These are phyloP conservation scores for Aporrectodea caliginosa DNA, from an alignment of 1,140 invertebrate species.

Conservation along the genomic window DNA sequence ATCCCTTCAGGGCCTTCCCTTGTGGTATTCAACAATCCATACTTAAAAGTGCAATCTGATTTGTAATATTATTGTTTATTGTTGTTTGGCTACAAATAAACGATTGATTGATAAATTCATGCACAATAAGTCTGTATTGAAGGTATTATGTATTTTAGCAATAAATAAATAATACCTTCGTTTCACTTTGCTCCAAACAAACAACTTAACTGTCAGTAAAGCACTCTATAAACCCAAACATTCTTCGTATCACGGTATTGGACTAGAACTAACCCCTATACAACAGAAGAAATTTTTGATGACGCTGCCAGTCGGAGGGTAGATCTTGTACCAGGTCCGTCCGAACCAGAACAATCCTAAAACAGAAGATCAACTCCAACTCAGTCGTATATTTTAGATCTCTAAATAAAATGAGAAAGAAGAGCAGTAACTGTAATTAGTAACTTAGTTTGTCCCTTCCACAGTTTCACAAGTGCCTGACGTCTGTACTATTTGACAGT, in stretches of 20 bases:
- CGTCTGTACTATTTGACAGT: too few species aligned
- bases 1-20: too few species aligned
- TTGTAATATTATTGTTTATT: too few species aligned
- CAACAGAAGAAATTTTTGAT: conserved; percentile 72
- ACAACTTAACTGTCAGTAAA: background rate
- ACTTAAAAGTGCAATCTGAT: too few species aligned
- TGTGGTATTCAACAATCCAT: too few species aligned
- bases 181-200: background rate
- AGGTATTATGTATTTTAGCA: background rate
- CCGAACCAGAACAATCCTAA: conserved; percentile 77
- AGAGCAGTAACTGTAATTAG: background rate
- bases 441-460: background rate
- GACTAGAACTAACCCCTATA: conserved; percentile 54
- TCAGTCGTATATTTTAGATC: background rate
- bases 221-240: background rate
- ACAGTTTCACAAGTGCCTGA: background rate
- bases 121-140: background rate
- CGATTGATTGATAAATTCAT: background rate
- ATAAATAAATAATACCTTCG: background rate
- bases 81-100: background rate
- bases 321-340: conserved; percentile 70
- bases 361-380: conserved; percentile 35
- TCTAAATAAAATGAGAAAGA: background rate
- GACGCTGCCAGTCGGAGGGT: conserved; percentile 77
- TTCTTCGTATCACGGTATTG: background rate